phyloP scores from a whole-genome alignment of 2,113 vertebrate species.

The Polypterus bichir region DNA sequence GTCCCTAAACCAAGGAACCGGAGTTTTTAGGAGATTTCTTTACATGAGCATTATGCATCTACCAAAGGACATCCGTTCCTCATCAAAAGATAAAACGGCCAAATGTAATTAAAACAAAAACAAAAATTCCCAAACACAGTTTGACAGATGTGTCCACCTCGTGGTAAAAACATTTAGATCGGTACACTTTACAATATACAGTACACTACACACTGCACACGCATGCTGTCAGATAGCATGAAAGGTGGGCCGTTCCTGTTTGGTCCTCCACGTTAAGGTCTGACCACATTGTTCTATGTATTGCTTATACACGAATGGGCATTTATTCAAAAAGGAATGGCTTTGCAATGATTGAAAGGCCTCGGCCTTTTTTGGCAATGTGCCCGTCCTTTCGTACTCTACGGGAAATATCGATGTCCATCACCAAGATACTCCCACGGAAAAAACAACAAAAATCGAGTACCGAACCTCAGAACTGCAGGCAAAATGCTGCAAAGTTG shows the following conservation, averaged over 20 bases:
- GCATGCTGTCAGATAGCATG: slow-evolving; percentile 21
- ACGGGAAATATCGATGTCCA: not conserved
- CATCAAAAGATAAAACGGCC: no score
- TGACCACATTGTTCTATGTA: not conserved
- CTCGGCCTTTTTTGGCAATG: not conserved
- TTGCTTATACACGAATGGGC: not conserved
- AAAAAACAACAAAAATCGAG: not conserved
- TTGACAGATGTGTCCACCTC: no score
- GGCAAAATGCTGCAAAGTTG: not conserved
- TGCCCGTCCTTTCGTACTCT: not conserved
- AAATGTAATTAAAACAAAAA: no score
- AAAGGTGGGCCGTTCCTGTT: not conserved
- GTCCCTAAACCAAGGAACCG: no score
- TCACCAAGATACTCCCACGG: not conserved
- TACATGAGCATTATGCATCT: no score
- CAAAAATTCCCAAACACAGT: no score
- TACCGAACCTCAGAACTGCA: not conserved
- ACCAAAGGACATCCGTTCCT: no score
- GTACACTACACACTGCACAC: slow-evolving; percentile 12
- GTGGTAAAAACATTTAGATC: not conserved
- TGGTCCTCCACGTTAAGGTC: not conserved
- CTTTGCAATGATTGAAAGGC: not conserved
- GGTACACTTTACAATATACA: not conserved
- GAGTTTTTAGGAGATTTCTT: no score
- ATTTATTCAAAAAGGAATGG: not conserved